A percentile compares a stretch with the other conserved stretches of the same genome.
These are phyloP conservation scores for Ophion ventricosus DNA, from an alignment of 2,888 invertebrate genomes.

Conservation along the genomic window DNA sequence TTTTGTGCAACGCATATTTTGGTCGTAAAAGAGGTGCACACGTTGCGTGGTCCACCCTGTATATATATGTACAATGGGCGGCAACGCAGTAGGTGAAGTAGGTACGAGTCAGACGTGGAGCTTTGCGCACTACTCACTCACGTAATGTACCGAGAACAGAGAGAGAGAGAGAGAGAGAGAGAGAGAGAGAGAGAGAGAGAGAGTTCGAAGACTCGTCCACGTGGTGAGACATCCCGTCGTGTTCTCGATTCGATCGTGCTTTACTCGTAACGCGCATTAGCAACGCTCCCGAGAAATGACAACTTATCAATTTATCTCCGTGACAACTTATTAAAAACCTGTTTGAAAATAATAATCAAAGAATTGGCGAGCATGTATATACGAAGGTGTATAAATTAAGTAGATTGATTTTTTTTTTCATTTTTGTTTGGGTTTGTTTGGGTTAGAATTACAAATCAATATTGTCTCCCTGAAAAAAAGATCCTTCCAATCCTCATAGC, in stretches of 20 bases:
- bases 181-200: constrained; percentile 18
- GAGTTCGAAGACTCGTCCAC: constrained; percentile 47
- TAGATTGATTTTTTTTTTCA: no score
- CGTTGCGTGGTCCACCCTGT: no score
- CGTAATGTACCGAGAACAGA: constrained; percentile 38
- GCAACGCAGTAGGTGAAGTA: constrained; percentile 48
- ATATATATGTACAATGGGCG: constrained; percentile 1
- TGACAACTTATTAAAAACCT: constrained; percentile 66
- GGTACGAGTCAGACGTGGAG: constrained; percentile 42
- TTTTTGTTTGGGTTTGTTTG: no score
- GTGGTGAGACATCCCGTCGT: constrained; percentile 65
- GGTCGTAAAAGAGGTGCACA: no score
- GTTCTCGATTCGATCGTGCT: constrained; percentile 68
- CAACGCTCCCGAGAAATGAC: constrained; percentile 63
- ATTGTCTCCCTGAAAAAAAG: no score
- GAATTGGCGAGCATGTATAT: constrained; percentile 1
- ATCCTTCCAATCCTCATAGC: no score
- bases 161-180: constrained; percentile 20
- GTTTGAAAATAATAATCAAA: constrained; percentile 57
- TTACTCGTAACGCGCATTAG: constrained; percentile 66
- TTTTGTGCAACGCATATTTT: no score
- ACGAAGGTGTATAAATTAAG: no score
- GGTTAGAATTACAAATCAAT: no score
- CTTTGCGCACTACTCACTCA: constrained; percentile 32
- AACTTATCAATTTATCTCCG: constrained; percentile 66